Conservation (phyloP, 2,888 invertebrate genomes). For the Acanthoscelides obtectus region DNA sequence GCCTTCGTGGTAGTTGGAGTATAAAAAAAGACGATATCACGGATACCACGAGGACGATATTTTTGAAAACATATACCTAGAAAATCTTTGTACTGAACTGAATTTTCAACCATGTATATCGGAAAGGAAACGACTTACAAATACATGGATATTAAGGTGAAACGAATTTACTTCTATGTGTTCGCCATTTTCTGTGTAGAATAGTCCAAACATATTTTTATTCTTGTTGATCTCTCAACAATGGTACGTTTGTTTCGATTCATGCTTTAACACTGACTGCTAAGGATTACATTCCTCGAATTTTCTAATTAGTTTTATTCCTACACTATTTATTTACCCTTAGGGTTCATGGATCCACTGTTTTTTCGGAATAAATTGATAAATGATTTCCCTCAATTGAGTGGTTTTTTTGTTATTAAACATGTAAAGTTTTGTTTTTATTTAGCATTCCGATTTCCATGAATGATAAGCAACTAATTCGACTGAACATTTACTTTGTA, state of each 20-base stretch:
- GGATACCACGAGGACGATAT: no score
- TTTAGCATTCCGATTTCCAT: not conserved
- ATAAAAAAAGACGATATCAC: no score
- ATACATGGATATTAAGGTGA: no score
- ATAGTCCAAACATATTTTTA: not conserved
- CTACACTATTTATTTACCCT: not conserved
- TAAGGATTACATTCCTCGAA: not conserved
- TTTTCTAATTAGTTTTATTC: not conserved
- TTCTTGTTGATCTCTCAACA: not conserved
- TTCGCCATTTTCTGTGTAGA: not conserved
- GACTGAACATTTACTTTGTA: not conserved
- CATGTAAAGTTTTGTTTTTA: not conserved
- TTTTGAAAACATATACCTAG: no score
- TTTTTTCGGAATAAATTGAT: not conserved
- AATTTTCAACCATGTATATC: no score
- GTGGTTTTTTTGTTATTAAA: not conserved
- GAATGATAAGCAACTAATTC: not conserved
- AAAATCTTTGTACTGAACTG: no score
- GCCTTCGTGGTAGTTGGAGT: no score
- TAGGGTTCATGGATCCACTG: not conserved
- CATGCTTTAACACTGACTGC: not conserved
- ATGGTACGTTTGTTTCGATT: not conserved
- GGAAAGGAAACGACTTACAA: no score
- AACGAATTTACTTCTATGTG: not conserved
- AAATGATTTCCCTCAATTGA: not conserved